Conservation (phyloP, 2,797 vertebrate species). For the Hypotaenidia okinawae region DNA sequence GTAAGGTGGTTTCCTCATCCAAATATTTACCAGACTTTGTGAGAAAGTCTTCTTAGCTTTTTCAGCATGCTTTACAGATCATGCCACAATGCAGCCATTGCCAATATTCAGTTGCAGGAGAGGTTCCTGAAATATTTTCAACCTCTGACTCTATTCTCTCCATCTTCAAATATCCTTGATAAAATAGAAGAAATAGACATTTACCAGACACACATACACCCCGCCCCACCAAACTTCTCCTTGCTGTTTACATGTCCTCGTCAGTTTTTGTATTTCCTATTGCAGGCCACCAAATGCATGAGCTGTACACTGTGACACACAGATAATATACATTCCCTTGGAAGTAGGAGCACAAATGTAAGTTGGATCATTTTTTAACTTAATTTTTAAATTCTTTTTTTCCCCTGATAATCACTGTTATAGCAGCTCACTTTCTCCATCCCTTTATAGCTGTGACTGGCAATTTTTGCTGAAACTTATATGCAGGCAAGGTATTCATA, state of each 20-base stretch:
- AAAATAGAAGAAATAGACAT: constrained; percentile 8
- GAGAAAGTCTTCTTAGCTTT: constrained; percentile 17
- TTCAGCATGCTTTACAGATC: not conserved
- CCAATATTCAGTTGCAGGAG: constrained; percentile 20
- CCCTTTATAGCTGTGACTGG: not conserved
- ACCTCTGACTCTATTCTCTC: not conserved
- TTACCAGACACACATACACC: not conserved
- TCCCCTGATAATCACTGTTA: not conserved
- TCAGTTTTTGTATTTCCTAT: not conserved
- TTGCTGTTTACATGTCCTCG: not conserved
- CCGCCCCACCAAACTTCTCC: not conserved
- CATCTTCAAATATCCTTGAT: constrained; percentile 47
- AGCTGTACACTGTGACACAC: not conserved
- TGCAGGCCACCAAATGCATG: not conserved
- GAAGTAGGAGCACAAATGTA: not conserved
- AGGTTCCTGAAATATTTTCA: constrained; percentile 43
- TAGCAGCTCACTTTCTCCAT: not conserved
- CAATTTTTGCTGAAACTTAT: constrained; percentile 11
- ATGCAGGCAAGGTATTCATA: not conserved
- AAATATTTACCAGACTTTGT: constrained; percentile 7
- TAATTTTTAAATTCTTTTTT: not conserved
- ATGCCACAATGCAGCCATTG: not conserved
- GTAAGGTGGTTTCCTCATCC: constrained; percentile 36
- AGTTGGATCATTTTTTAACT: not conserved
- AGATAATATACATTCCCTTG: not conserved